Percentiles rank a stretch among this genome's conserved stretches.
Evolutionary conservation across 2,113 vertebrate species (phyloP).

Genomic region (Fregetta grallaria): DNA sequence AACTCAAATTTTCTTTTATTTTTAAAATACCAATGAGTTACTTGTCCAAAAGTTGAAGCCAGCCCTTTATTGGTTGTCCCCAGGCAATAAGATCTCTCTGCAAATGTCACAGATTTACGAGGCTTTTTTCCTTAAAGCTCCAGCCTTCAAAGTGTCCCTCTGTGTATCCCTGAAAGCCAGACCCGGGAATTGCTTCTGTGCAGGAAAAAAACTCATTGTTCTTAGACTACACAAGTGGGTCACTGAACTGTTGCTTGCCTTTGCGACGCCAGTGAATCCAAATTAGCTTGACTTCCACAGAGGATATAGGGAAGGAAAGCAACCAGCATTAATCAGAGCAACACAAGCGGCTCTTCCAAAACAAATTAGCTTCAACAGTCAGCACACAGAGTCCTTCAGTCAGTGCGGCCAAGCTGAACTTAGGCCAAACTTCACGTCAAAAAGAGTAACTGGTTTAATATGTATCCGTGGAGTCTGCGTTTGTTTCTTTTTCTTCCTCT

Average conservation of each 20-base stretch:
- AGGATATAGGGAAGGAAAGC: background rate
- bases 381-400: constrained; percentile 25
- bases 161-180: background rate
- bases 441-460: constrained; percentile 1
- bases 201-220: background rate
- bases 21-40: background rate
- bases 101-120: background rate
- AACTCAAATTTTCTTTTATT: background rate
- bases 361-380: background rate
- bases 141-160: background rate
- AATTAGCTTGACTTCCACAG: constrained; percentile 2
- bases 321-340: background rate
- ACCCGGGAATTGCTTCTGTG: background rate
- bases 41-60: background rate
- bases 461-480: accelerated
- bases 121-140: background rate
- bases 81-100: background rate
- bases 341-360: constrained; percentile 20
- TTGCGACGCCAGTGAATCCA: background rate
- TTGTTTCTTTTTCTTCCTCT: background rate
- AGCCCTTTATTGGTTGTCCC: background rate
- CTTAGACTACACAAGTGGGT: background rate
- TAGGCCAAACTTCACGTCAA: background rate
- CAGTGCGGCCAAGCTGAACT: background rate
- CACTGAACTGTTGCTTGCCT: constrained; percentile 18